Evolutionary conservation across 1,140 invertebrate species (phyloP), one percentile per base, ranked within the genome.

Genomic region (Drosophila mauritiana): DNA sequence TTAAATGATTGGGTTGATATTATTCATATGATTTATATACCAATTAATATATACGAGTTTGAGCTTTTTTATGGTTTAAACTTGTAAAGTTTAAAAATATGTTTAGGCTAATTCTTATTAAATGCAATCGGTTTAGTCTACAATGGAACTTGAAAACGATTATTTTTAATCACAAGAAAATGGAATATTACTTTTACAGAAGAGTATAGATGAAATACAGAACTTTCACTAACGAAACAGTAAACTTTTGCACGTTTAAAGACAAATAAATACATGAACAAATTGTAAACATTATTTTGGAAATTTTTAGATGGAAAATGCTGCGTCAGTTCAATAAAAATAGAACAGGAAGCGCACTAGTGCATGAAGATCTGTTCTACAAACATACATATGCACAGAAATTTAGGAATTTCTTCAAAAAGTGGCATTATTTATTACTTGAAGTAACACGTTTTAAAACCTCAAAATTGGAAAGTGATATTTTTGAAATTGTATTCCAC

Each of bases 281-380:
- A 52, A 57, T 25, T 43, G 53, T 57, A 65, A 75, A 75, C 61
- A 65, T 49, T 37, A 31, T 25, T 15, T 1, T 36, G 42, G 49
- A 67, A 43, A 75, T 65, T 36, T 53, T 57, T 36, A 53, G 74
- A 25, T 53, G 40, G 39, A 53, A 61, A 52, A 25, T 20, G 37
- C 25, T 10, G 7, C 51, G 57, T 48, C 13, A 13, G 13, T 37
- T 15, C 46, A n/a, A 34, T 27, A 25, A 36, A 67, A 51, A 40
- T 63, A 51, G 40, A 59, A 37, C 36, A 64, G 64, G 37, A 42
- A 51, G 5, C 17, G 12, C 17, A 20, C 17, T 4, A 39, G 48
- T 73, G 70, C 70, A 73, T 43, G 7, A 27, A 8, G 22, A 27
- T 48, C 22, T 27, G 22, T 13, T 27, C 36, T 12, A 13, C 31